phyloP scores from a whole-genome alignment of 2,113 vertebrate genomes.

The Formicarius rufipectus region DNA sequence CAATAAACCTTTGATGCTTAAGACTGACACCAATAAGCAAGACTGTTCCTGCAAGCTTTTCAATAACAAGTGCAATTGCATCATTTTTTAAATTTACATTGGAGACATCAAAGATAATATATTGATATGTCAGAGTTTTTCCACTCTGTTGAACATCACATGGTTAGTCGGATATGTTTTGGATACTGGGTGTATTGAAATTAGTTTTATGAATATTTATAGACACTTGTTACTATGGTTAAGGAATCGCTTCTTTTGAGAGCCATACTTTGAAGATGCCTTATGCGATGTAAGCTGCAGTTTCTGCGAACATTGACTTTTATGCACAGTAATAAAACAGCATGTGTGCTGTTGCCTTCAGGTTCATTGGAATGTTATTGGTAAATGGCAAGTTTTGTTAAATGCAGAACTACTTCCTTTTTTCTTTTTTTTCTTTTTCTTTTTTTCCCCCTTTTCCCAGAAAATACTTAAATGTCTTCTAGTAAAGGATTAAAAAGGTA shows the following conservation, averaged over 20 bases:
- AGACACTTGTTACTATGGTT: background rate
- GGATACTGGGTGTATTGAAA: background rate
- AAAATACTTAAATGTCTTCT: background rate
- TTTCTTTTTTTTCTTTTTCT: background rate
- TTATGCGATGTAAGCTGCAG: background rate
- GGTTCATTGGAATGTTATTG: background rate
- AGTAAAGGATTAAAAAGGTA: background rate
- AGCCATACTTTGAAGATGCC: background rate
- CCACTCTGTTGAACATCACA: background rate
- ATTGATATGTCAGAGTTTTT: background rate
- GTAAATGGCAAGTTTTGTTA: background rate
- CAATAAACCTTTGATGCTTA: background rate
- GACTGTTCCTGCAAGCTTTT: background rate
- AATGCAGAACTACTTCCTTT: background rate
- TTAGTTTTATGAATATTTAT: background rate
- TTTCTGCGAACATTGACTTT: background rate
- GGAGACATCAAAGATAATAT: background rate
- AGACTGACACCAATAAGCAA: background rate
- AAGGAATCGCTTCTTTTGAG: background rate
- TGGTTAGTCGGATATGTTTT: background rate
- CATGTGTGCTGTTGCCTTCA: background rate
- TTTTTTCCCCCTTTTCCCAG: background rate
- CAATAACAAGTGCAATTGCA: background rate
- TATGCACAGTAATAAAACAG: background rate
- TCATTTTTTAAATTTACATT: background rate